Evolutionary conservation across 2,888 invertebrate genomes (phyloP).

Genomic region (Matsumyia berberina): DNA sequence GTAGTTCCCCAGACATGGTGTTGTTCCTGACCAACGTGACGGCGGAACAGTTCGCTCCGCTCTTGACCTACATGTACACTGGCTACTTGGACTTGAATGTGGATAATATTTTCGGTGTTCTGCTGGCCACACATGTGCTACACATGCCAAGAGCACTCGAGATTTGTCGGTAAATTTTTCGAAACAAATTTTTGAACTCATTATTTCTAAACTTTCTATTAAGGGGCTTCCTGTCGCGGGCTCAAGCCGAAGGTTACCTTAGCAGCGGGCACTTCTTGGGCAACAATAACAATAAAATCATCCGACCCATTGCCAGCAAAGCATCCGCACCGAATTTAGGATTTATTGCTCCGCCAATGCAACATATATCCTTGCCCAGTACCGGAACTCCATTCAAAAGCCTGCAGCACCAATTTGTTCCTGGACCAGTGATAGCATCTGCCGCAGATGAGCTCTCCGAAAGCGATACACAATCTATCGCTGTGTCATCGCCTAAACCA

Average conservation of each 20-base stretch:
- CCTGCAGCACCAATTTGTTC: conserved; percentile 63
- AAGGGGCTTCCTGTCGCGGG: conserved; percentile 87
- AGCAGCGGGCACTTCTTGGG: conserved; percentile 72
- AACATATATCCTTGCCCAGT: conserved; percentile 78
- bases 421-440: conserved; percentile 40
- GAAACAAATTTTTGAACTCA: background rate
- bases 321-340: conserved; percentile 82
- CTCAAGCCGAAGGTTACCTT: conserved; percentile 84
- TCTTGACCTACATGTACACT: conserved; percentile 91
- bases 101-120: conserved; percentile 89
- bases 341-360: conserved; percentile 81
- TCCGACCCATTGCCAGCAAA: conserved; percentile 86
- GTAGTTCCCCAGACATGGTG: conserved; percentile 77
- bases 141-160: conserved; percentile 90
- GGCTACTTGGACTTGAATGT: conserved; percentile 89
- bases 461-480: conserved; percentile 68
- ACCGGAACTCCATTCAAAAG: conserved; percentile 78
- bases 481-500: conserved; percentile 56
- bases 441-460: conserved; percentile 46
- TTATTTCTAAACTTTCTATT: conserved; percentile 23
- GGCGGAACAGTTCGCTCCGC: conserved; percentile 87
- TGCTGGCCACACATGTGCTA: conserved; percentile 89
- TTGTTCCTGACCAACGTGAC: conserved; percentile 86
- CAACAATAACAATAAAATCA: conserved; percentile 82
- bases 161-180: conserved; percentile 85